Evolutionary conservation across 2,888 invertebrate genomes (phyloP), one percentile per base, ranked within the genome.

Genomic region (Drosophila nigritarsus): DNA sequence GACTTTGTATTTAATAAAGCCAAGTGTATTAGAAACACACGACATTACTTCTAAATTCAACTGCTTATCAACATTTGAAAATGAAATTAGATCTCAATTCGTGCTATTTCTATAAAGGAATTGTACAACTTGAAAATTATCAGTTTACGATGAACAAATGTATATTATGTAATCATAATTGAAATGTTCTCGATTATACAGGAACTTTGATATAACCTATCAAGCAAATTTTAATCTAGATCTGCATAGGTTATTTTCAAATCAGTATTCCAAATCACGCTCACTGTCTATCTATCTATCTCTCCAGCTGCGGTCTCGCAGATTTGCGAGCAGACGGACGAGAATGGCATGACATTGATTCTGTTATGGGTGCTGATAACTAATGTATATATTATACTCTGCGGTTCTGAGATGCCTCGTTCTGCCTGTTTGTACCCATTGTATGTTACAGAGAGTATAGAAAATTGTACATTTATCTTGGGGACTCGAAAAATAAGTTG

Each of bases 41-140:
- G 65, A 83, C 50, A 62, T 42, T 38, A 55, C 51, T 75, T 72
- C 66, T 29, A 66, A 82, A 63, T 56, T 32, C 49, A 56, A 56
- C 18, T 20, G 15, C 82, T 87, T 87, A 82, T 82, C 82, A 81
- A 56, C 5, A 20, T 27, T 54, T 71, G 27, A 11, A 32, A 50
- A 62, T 9, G 18, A 18, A 15, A 9, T 38, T 8, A 6, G 18
- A 3, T 34, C 27, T 50, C 7, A 34, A 15, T 9, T 32, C 13
- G 20, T 42, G 40, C 13, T 24, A n/a, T 27, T 24, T n/a, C 36
- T 30, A 13, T 7, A 30, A 24, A 2, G 4, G 9, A 29, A 36
- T 27, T 8, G 11, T 29, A 27, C n/a, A 15, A 42, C 15, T n/a
- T 27, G 13, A n/a, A 3, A 20, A 45, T 18, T 20, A 4, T 11